Percentiles rank a stretch among this genome's conserved stretches.
Evolutionary conservation across 2,113 vertebrate genomes (phyloP).

Genomic region (Phyllostomus hastatus): DNA sequence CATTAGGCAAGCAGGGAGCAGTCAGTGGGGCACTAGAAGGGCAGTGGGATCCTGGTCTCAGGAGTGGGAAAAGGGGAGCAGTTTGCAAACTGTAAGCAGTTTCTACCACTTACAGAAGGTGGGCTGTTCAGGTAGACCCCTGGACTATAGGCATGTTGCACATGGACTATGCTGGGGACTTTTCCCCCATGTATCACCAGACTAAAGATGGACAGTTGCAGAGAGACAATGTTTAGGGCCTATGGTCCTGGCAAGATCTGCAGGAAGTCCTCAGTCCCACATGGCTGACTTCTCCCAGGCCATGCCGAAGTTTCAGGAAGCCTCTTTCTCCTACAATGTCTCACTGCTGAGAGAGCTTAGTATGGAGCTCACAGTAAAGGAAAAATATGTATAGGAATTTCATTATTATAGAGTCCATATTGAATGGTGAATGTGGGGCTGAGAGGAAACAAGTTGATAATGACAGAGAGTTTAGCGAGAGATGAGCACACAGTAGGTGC

Average conservation of each 20-base stretch:
- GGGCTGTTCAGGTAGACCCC: accelerated
- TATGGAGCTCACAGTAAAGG: background rate
- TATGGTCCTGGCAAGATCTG: no score
- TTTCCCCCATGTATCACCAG: background rate
- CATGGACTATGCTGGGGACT: accelerated
- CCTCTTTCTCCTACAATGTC: background rate
- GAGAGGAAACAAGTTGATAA: background rate
- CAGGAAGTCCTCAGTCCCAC: accelerated
- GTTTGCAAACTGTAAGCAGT: background rate
- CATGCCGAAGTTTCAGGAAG: background rate
- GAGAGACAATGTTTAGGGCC: background rate
- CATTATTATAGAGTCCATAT: background rate
- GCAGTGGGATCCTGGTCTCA: background rate
- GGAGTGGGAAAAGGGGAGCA: background rate
- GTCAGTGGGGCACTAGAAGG: accelerated
- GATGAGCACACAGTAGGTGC: background rate
- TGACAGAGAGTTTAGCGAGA: background rate
- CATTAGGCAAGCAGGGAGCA: accelerated
- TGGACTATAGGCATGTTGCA: accelerated
- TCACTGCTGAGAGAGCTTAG: background rate
- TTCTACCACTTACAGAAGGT: background rate
- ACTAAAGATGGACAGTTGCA: background rate
- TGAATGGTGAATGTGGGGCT: background rate
- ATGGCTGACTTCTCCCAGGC: background rate
- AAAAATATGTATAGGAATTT: background rate